Evolutionary conservation across 2,113 vertebrate genomes (phyloP).

Genomic region (Chamaetylas fuelleborni): DNA sequence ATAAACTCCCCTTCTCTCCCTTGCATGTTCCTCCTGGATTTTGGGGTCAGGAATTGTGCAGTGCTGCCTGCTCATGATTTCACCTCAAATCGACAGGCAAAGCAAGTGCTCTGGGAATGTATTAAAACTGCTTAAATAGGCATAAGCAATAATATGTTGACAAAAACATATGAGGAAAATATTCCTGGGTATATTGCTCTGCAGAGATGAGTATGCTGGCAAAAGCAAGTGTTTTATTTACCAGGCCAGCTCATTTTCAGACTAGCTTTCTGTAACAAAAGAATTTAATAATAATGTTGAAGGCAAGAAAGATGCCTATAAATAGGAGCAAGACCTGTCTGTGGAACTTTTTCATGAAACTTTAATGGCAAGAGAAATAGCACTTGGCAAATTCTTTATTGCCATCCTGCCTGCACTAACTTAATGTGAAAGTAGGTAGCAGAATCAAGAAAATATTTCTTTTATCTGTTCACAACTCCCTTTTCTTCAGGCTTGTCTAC

Average conservation of each 20-base stretch:
- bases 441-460: not conserved
- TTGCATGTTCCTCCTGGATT: not conserved
- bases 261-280: conserved; percentile 43
- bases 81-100: not conserved
- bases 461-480: not conserved
- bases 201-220: not conserved
- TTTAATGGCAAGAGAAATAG: conserved; percentile 39
- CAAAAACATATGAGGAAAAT: conserved; percentile 36
- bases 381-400: not conserved
- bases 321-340: conserved; percentile 28
- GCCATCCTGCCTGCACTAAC: not conserved
- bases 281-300: conserved; percentile 54
- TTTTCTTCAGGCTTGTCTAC: not conserved
- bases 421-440: not conserved
- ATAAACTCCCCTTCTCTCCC: not conserved
- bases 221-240: conserved; percentile 54
- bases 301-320: conserved; percentile 31
- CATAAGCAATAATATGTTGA: not conserved
- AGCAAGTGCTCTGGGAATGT: not conserved
- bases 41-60: not conserved
- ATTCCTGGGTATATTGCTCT: conserved; percentile 19
- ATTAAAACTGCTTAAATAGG: not conserved
- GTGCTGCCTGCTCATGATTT: not conserved
- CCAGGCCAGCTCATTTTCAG: conserved; percentile 40
- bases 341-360: conserved; percentile 35